These are phyloP conservation scores for cattle (Bos taurus) DNA, from an alignment of 2,113 vertebrate species.

Conservation along the genomic window ARS-UCD2.0 NC_037357.1:85965001-85965500, in stretches of 20 bases:
- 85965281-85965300: background rate
- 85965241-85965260: background rate
- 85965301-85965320: background rate
- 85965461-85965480: background rate
- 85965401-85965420: slow-evolving; percentile 14
- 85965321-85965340: background rate
- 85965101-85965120: background rate
- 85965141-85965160: background rate
- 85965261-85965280: background rate
- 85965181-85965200: background rate
- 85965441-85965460: background rate
- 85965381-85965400: background rate
- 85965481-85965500: background rate
- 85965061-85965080: background rate
- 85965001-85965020: background rate
- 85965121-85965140: background rate
- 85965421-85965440: slow-evolving; percentile 6
- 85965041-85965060: background rate
- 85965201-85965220: background rate
- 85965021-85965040: background rate
- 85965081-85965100: background rate
- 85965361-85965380: slow-evolving; percentile 2
- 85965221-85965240: background rate
- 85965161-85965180: background rate
- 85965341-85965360: background rate